Conservation (phyloP, 2,797 vertebrate genomes). For the Chaunax sp. region DNA sequence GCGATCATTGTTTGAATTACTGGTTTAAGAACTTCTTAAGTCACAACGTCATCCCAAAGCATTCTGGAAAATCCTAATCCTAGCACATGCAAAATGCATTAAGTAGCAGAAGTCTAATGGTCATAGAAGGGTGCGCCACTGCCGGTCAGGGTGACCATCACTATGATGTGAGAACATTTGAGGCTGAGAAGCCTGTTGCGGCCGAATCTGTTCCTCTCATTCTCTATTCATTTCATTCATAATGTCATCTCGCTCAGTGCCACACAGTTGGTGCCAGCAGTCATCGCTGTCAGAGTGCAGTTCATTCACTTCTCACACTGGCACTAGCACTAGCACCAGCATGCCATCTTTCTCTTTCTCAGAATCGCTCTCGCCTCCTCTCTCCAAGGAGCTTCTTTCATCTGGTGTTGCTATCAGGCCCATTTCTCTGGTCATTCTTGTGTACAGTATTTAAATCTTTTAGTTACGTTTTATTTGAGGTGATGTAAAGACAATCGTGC, state of each 20-base stretch:
- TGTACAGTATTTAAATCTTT: conserved; percentile 16
- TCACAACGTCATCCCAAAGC: conserved; percentile 12
- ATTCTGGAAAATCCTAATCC: conserved; percentile 35
- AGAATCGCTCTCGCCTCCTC: conserved; percentile 3
- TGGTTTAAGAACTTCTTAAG: background rate
- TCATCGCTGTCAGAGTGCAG: conserved; percentile 14
- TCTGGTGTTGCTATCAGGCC: conserved; percentile 58
- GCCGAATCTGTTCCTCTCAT: conserved; percentile 65
- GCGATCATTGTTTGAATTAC: background rate
- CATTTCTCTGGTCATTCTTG: conserved; percentile 15
- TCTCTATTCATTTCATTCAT: background rate
- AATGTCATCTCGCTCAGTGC: conserved; percentile 39
- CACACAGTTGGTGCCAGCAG: conserved; percentile 36
- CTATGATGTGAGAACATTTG: conserved; percentile 69
- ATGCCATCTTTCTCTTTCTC: conserved; percentile 12
- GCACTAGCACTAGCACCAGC: conserved; percentile 7
- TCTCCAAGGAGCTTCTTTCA: conserved; percentile 18
- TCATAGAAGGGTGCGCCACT: conserved; percentile 39
- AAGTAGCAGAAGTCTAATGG: conserved; percentile 23
- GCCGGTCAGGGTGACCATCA: conserved; percentile 44
- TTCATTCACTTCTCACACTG: conserved; percentile 55
- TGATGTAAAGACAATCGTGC: conserved; percentile 1
- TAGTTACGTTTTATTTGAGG: conserved; percentile 20
- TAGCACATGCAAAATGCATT: conserved; percentile 8
- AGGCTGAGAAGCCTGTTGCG: conserved; percentile 58